Percentiles rank a stretch among this genome's conserved stretches.
Evolutionary conservation across 2,797 vertebrate species (phyloP).

Genomic region (Anas georgica): DNA sequence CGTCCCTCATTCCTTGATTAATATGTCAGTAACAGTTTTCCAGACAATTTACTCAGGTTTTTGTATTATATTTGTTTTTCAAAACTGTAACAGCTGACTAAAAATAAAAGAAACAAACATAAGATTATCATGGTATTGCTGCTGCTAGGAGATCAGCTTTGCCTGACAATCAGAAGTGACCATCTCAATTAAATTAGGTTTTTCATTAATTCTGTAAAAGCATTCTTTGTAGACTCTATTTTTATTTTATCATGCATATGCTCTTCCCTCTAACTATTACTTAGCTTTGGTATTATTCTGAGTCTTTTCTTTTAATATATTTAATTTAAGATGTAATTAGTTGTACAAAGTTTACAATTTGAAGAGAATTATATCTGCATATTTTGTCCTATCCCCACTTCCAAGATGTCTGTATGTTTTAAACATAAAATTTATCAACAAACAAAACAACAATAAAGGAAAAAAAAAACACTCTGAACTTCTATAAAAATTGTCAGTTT

Average conservation of each 20-base stretch:
- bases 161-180: not conserved
- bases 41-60: not conserved
- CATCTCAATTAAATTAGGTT: constrained; percentile 1
- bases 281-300: not conserved
- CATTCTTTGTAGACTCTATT: not conserved
- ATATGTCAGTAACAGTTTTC: not conserved
- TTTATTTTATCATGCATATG: not conserved
- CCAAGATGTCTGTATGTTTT: not conserved
- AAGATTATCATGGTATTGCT: not conserved
- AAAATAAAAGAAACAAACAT: not conserved
- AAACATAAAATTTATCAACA: not conserved
- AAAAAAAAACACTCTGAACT: not conserved
- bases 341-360: not conserved
- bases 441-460: not conserved
- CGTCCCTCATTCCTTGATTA: not conserved
- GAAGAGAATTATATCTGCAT: not conserved
- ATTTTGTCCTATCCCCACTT: not conserved
- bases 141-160: not conserved
- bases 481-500: not conserved
- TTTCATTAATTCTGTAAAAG: not conserved
- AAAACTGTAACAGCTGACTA: not conserved
- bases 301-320: not conserved
- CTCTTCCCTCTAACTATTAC: not conserved
- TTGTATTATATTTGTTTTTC: not conserved
- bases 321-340: not conserved